Evolutionary conservation across 2,113 vertebrate species (phyloP), one percentile per base, ranked within the genome.

Genomic region (Aegypius monachus): DNA sequence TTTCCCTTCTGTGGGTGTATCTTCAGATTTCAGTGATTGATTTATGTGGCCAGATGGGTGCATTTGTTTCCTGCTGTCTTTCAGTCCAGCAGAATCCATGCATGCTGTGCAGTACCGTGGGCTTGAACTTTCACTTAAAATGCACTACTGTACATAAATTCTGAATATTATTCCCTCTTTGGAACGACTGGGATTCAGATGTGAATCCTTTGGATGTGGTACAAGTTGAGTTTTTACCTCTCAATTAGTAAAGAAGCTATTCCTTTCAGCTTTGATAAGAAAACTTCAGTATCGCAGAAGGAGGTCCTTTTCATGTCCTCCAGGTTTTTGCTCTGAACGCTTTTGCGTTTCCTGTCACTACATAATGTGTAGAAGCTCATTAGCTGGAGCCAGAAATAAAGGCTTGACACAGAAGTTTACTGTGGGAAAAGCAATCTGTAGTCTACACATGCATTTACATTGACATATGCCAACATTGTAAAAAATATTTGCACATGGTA

Each of bases 21-120:
- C 96, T 96, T 94, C 81, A 93, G 91, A 94, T 97, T 97, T 85
- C 94, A 95, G 94, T 96, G 96, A 97, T 86, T 97, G 96, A 97
- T 96, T 97, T 97, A 95, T 95, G 93, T 94, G 88, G 83, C 94
- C 97, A 97, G 97, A 97, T 97, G 95, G 94, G 96, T 97, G 91
- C 93, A 95, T 95, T 97, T 95, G 86, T 97, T 94, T 95, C 96
- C 93, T 95, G 93, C 95, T 97, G 95, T 94, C 94, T 95, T 95
- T 96, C 86, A 95, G 93, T 91, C 95, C 96, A 95, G 83, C 88
- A 80, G 77, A 97, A 96, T 95, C 93, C 81, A 13, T 53, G 70
- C 93, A 82, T 63, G 86, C 95, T 95, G 86, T 95, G 95, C 82
- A 81, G 80, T 92, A 87, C 40, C 0, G 4, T 94, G 70, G 70